These are phyloP conservation scores for Trichechus manatus DNA, from an alignment of 2,113 vertebrate genomes.

Conservation along the genomic window DNA sequence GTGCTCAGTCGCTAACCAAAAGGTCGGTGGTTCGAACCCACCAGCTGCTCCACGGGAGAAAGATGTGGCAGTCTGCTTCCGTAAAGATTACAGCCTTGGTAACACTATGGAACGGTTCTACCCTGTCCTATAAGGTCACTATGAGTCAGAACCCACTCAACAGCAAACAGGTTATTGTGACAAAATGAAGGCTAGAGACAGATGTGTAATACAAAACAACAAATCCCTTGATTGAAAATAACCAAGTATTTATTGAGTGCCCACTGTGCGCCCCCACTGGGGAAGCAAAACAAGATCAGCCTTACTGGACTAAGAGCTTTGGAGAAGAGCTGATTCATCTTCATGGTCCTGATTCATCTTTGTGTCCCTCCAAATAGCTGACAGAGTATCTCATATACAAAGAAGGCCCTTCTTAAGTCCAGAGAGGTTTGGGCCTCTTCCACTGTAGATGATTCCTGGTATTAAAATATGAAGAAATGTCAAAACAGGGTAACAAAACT, in stretches of 20 bases:
- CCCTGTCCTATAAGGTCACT: neutral
- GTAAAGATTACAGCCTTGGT: neutral
- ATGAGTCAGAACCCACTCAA: neutral
- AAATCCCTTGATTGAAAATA: neutral
- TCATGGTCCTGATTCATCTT: neutral
- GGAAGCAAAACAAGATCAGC: neutral
- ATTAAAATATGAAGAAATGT: conserved; percentile 28
- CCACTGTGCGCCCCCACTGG: neutral
- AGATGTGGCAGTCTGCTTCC: neutral
- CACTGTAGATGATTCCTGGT: neutral
- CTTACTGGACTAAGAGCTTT: neutral
- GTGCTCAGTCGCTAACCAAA: neutral
- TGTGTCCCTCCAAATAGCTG: neutral
- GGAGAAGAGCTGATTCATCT: neutral
- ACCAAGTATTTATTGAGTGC: neutral
- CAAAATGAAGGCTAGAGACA: neutral
- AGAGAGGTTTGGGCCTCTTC: neutral
- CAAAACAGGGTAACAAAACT: conserved; percentile 3
- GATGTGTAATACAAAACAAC: neutral
- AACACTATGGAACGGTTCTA: too few relatives aligned
- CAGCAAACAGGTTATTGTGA: neutral
- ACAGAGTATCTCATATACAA: neutral
- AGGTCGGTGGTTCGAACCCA: neutral
- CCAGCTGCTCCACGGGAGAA: neutral
- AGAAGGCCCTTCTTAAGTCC: neutral